Base-by-base conservation (phyloP, 1,140 invertebrate genomes). In the Physella acuta region DNA sequence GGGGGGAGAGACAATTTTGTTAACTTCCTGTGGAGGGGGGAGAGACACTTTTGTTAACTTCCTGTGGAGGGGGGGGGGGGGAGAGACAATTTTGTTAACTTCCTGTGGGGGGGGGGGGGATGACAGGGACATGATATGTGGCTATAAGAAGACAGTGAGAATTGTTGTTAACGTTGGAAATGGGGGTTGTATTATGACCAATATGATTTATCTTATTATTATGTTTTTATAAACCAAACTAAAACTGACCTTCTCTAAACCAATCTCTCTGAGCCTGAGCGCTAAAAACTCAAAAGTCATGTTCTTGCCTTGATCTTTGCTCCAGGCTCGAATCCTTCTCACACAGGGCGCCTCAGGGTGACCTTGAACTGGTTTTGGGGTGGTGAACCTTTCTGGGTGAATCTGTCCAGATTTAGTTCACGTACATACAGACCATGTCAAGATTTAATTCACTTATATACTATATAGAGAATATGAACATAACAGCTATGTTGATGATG, bases 181-280 rank as follows among this genome's bases (percentile, higher is more conserved):
- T n/a, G n/a, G n/a, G n/a, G n/a, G n/a, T n/a, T n/a, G n/a, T n/a
- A n/a, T n/a, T n/a, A n/a, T n/a, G n/a, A n/a, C n/a, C n/a, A n/a
- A n/a, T n/a, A n/a, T n/a, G n/a, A n/a, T n/a, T n/a, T n/a, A n/a
- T n/a, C n/a, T n/a, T 26, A 14, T 56, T n/a, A 11, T n/a, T 56
- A 56, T 44, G 8, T 44, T 44, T 44, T 20, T 14, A 56, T 14
- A 11, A 56, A 56, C 8, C 17, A 56, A 28, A 56, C 17, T 8
- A 56, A 60, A 60, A 31, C 5, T 30, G 1, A 69, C 39, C 44
- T 69, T 56, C n/a, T 24, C 20, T 8, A 69, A 49, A 4, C 67
- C 67, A 69, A 69, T 59, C 30, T 69, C 67, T 36, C 51, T 69
- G 36, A 69, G 31, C 28, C 67, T 2, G 11, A 60, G 30, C 3